Evolutionary conservation across 2,113 vertebrate genomes (phyloP).

Genomic region (Oreochromis aureus): DNA sequence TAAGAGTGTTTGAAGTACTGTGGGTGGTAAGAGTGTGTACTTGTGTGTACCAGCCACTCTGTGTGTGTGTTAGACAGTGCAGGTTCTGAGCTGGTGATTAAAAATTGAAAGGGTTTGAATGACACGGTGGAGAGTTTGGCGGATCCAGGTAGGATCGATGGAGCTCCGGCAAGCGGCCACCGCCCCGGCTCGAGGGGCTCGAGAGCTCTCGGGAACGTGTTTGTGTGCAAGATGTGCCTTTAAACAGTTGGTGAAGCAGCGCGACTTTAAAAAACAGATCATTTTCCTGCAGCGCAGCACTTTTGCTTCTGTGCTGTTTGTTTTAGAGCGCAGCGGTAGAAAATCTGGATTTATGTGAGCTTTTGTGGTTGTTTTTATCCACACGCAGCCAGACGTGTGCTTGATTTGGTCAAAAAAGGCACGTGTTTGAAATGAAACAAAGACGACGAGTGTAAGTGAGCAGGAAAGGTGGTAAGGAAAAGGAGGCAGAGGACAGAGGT

Average conservation of each 20-base stretch:
- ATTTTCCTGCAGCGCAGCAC: background rate
- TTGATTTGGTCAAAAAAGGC: background rate
- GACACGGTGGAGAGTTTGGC: slow-evolving; percentile 62
- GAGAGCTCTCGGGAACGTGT: slow-evolving; percentile 11
- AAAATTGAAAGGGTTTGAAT: slow-evolving; percentile 75
- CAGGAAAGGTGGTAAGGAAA: background rate
- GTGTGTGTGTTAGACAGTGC: background rate
- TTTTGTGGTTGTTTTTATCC: background rate
- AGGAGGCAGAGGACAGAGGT: background rate
- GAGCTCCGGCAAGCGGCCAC: slow-evolving; percentile 40
- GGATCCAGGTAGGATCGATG: slow-evolving; percentile 66
- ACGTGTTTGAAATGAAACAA: background rate
- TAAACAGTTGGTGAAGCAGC: background rate
- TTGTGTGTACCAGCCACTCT: background rate
- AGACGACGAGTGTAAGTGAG: background rate
- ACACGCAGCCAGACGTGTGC: background rate
- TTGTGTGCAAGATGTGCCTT: background rate
- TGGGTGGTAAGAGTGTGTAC: background rate
- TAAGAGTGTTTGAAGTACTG: slow-evolving; percentile 7
- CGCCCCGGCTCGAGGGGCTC: slow-evolving; percentile 12
- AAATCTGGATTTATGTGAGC: background rate
- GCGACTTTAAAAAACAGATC: background rate
- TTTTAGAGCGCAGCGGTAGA: background rate
- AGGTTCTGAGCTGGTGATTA: slow-evolving; percentile 65
- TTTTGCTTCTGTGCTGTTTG: background rate